These are phyloP conservation scores for Heliconius melpomene DNA, from an alignment of 1,140 invertebrate species.

Conservation along the genomic window DNA sequence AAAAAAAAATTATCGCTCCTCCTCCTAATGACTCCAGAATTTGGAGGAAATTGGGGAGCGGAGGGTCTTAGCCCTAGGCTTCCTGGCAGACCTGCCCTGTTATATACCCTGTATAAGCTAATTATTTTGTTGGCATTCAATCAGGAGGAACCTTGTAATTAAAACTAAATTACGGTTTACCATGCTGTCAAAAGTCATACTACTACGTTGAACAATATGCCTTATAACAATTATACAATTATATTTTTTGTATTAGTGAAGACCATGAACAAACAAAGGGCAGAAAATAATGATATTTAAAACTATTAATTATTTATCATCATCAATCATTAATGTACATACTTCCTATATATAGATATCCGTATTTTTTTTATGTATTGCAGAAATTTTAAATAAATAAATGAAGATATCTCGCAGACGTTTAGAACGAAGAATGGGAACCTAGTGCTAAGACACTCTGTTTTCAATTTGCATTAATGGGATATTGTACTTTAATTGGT, in stretches of 20 bases:
- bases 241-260: background rate
- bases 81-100: no score
- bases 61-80: no score
- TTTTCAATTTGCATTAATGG: no score
- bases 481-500: no score
- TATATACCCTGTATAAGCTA: background rate
- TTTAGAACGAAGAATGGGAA: no score
- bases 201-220: background rate
- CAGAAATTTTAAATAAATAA: background rate
- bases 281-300: background rate
- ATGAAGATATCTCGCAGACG: no score
- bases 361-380: background rate
- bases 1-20: no score
- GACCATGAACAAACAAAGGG: background rate
- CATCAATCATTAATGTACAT: background rate
- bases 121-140: background rate
- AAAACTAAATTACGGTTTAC: background rate
- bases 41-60: no score
- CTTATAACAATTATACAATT: background rate
- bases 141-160: background rate
- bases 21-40: no score
- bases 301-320: background rate
- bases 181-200: background rate
- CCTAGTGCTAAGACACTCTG: no score
- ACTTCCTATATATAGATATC: background rate